phyloP scores from a whole-genome alignment of 2,113 vertebrate species.

The Lophochroa leadbeateri region DNA sequence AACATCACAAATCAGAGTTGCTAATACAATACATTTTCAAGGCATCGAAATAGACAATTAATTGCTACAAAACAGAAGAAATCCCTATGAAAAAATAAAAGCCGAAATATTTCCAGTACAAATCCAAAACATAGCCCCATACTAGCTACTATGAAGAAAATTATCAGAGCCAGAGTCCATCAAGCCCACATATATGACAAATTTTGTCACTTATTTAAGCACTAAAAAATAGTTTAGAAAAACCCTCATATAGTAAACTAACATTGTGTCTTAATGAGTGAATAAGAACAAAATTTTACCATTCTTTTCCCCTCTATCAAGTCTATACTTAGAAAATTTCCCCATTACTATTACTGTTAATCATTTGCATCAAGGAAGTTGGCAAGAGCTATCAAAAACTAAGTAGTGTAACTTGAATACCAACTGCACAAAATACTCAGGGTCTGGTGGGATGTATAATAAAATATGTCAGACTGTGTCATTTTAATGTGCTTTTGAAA shows the following conservation, averaged over 20 bases:
- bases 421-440: slow-evolving; percentile 74
- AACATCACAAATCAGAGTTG: neutral
- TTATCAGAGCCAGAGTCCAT: neutral
- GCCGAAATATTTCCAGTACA: neutral
- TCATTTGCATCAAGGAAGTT: slow-evolving; percentile 65
- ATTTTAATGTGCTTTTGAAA: slow-evolving; percentile 70
- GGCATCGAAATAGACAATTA: neutral
- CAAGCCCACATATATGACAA: neutral
- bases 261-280: slow-evolving; percentile 53
- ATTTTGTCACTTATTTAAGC: neutral
- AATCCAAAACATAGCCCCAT: neutral
- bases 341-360: slow-evolving; percentile 63
- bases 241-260: slow-evolving; percentile 20
- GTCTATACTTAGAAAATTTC: slow-evolving; percentile 49
- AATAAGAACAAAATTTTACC: slow-evolving; percentile 63
- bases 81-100: slow-evolving; percentile 12
- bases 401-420: slow-evolving; percentile 63
- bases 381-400: slow-evolving; percentile 70
- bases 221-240: slow-evolving; percentile 39
- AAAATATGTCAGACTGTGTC: slow-evolving; percentile 74
- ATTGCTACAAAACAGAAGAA: slow-evolving; percentile 13
- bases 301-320: slow-evolving; percentile 44
- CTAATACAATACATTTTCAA: neutral
- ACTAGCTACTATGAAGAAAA: neutral
- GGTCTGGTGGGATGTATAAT: slow-evolving; percentile 66